Evolutionary conservation across 2,113 vertebrate genomes (phyloP), one percentile per base, ranked within the genome.

Genomic region (Erinaceus europaeus): DNA sequence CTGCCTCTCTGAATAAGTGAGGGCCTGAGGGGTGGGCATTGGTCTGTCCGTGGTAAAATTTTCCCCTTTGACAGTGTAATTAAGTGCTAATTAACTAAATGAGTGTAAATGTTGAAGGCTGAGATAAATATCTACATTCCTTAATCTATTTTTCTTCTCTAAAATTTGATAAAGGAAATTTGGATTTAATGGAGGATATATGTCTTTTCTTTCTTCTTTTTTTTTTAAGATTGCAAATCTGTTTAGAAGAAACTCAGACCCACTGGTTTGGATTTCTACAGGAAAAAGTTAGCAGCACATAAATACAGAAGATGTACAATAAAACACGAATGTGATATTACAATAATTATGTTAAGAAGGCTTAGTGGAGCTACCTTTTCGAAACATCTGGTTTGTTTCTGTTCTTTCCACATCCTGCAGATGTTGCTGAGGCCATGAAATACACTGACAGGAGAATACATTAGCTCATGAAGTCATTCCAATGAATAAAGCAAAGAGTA

Each of bases 11-110:
- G 0, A n/a, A 95, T 92, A 94, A 90, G 95, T 76, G 74, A 84
- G 92, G 90, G 92, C 87, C 93, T 91, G 91, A 59, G 1, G 89
- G 94, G n/a, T 94, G 92, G 88, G 5, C 18, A 94, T 90, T 77
- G 94, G 94, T 96, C 94, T 90, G 83, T 94, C 93, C 46, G 44
- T 40, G 94, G 90, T 86, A 95, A 92, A 96, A 96, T 94, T 94
- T 88, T 83, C 32, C 93, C 74, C 90, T 96, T 89, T 96, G 97
- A 96, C 96, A 94, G 94, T 69, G 20, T 97, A 97, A 98, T 97
- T 97, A 97, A 98, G 96, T 98, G 97, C 95, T 98, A 97, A 98
- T 98, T 97, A 96, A 93, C 95, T 95, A 96, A 97, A 97, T 97
- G 96, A 97, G 97, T 95, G 92, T 97, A 97, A 97, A 97, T 90